Evolutionary conservation across 2,113 vertebrate genomes (phyloP).

Genomic region (Phasianus colchicus): DNA sequence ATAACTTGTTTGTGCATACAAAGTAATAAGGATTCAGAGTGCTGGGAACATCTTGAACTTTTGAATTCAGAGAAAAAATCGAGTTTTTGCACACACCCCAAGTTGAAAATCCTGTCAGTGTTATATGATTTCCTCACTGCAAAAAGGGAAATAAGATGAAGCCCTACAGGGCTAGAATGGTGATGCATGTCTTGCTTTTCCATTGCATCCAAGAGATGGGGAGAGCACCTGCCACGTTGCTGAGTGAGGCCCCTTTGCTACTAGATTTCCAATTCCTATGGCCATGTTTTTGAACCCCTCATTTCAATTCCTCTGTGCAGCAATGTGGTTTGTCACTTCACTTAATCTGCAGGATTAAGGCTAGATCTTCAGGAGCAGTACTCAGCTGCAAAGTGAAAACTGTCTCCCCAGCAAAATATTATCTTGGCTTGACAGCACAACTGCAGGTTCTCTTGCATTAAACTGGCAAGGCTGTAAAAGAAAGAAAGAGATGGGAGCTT

Average conservation of each 20-base stretch:
- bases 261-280: neutral
- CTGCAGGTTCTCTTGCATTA: neutral
- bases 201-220: neutral
- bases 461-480: neutral
- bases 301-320: neutral
- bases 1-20: conserved; percentile 28
- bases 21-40: neutral
- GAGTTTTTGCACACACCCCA: conserved; percentile 1
- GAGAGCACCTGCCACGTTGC: neutral
- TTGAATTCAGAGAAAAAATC: conserved; percentile 22
- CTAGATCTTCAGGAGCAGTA: neutral
- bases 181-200: neutral
- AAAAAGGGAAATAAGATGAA: neutral
- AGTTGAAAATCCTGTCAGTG: neutral
- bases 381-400: neutral
- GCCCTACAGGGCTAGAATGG: neutral
- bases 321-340: neutral
- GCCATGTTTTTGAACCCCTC: neutral
- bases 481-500: neutral
- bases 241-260: neutral
- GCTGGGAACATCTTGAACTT: conserved; percentile 29
- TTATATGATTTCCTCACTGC: neutral
- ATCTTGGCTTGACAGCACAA: neutral
- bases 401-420: neutral
- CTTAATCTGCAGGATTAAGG: fast-evolving